Conservation (phyloP, 2,113 vertebrate genomes). For the Neolamprologus fasciatus region DNA sequence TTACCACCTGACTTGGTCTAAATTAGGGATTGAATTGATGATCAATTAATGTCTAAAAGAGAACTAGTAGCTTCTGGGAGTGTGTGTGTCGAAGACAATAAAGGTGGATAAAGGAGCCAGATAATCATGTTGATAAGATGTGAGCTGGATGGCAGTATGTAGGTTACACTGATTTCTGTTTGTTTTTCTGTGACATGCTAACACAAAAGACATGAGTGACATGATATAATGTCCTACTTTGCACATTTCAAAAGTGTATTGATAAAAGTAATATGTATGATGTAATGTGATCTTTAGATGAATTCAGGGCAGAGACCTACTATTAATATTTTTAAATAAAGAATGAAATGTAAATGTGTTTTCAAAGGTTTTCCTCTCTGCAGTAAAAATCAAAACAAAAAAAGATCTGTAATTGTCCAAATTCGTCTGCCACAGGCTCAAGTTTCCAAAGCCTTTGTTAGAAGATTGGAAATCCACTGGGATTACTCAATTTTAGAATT, state of each 20-base stretch:
- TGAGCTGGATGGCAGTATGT: conserved; percentile 72
- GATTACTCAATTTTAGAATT: neutral
- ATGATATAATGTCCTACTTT: neutral
- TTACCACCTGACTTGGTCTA: conserved; percentile 99
- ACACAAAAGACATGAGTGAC: neutral
- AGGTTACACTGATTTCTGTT: neutral
- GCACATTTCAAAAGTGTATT: neutral
- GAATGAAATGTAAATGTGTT: neutral
- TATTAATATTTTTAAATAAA: neutral
- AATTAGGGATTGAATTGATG: conserved; percentile 99
- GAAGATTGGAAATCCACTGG: neutral
- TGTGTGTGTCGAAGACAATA: conserved; percentile 67
- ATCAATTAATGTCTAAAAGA: conserved; percentile 99
- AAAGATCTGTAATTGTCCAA: neutral
- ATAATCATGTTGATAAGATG: conserved; percentile 84
- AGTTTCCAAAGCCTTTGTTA: neutral
- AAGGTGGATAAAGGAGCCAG: conserved; percentile 85
- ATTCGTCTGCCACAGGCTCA: neutral
- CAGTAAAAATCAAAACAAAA: neutral
- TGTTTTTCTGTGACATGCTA: neutral
- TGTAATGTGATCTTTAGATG: neutral
- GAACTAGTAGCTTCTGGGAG: conserved; percentile 79
- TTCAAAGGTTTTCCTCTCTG: neutral
- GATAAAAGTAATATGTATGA: neutral
- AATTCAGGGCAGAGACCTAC: neutral